Percentiles rank a stretch among this genome's conserved stretches.
These are phyloP conservation scores for Xanthostigma xanthostigma DNA, from an alignment of 2,888 invertebrate species.

Conservation along the genomic window DNA sequence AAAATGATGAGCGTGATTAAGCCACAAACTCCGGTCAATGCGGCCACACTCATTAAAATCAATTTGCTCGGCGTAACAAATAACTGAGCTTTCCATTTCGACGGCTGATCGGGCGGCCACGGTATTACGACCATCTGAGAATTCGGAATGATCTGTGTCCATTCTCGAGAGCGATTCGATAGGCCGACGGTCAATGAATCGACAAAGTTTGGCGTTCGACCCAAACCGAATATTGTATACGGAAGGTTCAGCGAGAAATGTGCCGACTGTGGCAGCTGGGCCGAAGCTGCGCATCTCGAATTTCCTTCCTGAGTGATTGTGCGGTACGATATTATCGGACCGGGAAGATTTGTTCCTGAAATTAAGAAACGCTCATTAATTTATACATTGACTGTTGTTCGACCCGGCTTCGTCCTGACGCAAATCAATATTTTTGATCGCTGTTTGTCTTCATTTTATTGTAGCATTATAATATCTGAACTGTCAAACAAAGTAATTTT, in stretches of 20 bases:
- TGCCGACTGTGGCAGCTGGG: slow-evolving; percentile 83
- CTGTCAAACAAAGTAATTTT: too few relatives aligned
- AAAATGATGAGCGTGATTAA: slow-evolving; percentile 74
- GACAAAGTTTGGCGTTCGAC: slow-evolving; percentile 94
- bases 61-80: slow-evolving; percentile 92
- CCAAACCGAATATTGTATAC: slow-evolving; percentile 92
- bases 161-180: slow-evolving; percentile 52
- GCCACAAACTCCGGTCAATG: slow-evolving; percentile 72
- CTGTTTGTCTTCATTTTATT: too few relatives aligned
- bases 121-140: slow-evolving; percentile 95
- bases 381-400: too few relatives aligned
- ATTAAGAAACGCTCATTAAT: neutral
- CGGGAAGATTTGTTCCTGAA: slow-evolving; percentile 70
- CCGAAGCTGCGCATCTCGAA: slow-evolving; percentile 62
- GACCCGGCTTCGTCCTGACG: too few relatives aligned
- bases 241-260: slow-evolving; percentile 89
- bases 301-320: slow-evolving; percentile 82
- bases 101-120: slow-evolving; percentile 57
- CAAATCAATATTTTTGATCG: too few relatives aligned
- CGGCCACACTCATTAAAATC: slow-evolving; percentile 81
- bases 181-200: slow-evolving; percentile 73
- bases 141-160: slow-evolving; percentile 92
- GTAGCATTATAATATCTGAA: too few relatives aligned
- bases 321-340: slow-evolving; percentile 73
- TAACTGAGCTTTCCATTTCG: slow-evolving; percentile 75